Evolutionary conservation across 2,113 vertebrate species (phyloP).

Genomic region (Sturnira hondurensis): DNA sequence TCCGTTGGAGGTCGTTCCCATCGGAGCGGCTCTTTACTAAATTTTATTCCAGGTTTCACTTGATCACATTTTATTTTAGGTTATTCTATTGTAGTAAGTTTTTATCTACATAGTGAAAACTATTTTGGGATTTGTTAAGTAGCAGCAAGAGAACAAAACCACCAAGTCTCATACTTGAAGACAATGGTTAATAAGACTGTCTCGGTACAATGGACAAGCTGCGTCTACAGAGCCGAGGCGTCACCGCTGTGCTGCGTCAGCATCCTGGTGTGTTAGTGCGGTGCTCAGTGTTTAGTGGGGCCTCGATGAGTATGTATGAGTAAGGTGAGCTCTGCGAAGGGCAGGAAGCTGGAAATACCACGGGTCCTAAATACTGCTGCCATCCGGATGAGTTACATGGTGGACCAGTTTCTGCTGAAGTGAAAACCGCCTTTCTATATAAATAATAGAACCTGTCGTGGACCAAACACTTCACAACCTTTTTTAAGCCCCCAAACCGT

Average conservation of each 20-base stretch:
- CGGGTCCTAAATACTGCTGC: neutral
- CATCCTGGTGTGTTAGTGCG: neutral
- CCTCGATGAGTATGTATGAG: neutral
- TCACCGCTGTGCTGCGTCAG: neutral
- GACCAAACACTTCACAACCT: neutral
- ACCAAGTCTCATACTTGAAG: neutral
- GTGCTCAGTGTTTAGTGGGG: neutral
- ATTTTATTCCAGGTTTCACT: constrained; percentile 1
- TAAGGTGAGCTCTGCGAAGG: neutral
- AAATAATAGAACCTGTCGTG: neutral
- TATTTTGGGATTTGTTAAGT: constrained; percentile 5
- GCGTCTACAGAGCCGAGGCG: neutral
- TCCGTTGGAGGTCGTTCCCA: neutral
- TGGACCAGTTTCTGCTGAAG: neutral
- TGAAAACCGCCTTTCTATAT: neutral
- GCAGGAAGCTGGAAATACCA: neutral
- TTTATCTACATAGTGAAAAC: neutral
- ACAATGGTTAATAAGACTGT: neutral
- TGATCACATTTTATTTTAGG: neutral
- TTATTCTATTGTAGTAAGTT: neutral
- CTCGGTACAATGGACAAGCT: neutral
- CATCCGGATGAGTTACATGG: neutral
- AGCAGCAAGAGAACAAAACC: neutral
- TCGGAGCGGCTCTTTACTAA: neutral
- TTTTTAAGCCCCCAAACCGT: neutral